A percentile compares a stretch with the other conserved stretches of the same genome.
Evolutionary conservation across 2,113 vertebrate genomes (phyloP).

Genomic region (Crocuta crocuta): DNA sequence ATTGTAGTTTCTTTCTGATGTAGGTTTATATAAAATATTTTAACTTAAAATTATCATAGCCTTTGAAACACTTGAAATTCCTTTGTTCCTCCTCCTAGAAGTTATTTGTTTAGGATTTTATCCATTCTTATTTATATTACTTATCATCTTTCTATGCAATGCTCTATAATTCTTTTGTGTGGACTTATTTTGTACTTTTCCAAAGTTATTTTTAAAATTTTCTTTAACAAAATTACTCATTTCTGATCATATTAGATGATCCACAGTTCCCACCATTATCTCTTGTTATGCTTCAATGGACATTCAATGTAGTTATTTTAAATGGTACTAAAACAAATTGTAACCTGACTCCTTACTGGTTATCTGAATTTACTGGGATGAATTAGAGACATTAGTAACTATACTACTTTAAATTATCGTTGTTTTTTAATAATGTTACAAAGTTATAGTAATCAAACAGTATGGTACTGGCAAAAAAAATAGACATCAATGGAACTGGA

Average conservation of each 20-base stretch:
- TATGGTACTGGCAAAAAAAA: not conserved
- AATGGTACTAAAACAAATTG: not conserved
- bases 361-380: not conserved
- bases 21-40: not conserved
- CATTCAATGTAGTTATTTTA: not conserved
- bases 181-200: not conserved
- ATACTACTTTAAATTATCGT: not conserved
- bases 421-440: not conserved
- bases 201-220: not conserved
- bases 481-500: not conserved
- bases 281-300: not conserved
- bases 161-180: not conserved
- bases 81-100: not conserved
- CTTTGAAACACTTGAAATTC: not conserved
- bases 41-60: not conserved
- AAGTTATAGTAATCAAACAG: not conserved
- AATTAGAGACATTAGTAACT: not conserved
- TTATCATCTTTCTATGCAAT: not conserved
- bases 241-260: not conserved
- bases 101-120: not conserved
- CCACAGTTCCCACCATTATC: not conserved
- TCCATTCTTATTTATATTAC: not conserved
- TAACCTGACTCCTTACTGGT: not conserved
- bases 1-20: not conserved
- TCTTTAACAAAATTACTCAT: not conserved